Evolutionary conservation across 92 coral and sea anemone genomes (phyloP).

Genomic region (Bergia sp.): DNA sequence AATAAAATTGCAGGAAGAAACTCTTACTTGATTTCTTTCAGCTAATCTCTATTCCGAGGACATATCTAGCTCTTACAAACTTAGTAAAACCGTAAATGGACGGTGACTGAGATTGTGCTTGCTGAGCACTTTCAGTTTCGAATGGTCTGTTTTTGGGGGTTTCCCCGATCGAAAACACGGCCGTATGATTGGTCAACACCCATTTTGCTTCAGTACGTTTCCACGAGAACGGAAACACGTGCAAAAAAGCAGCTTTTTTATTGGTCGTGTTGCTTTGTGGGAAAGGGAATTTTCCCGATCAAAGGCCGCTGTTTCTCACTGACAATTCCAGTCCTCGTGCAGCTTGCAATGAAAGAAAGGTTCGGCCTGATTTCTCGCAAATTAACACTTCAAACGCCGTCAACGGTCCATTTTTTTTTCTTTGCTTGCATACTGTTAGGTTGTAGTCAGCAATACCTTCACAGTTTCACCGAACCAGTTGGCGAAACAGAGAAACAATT

Average conservation of each 20-base stretch:
- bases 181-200: neutral
- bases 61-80: neutral
- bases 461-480: neutral
- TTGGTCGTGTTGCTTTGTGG: constrained; percentile 10
- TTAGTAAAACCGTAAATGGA: neutral
- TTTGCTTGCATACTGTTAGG: neutral
- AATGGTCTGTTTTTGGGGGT: neutral
- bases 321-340: too few relatives aligned
- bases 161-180: neutral
- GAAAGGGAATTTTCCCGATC: constrained; percentile 21
- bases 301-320: too few relatives aligned
- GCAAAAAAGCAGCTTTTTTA: neutral
- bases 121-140: constrained; percentile 15
- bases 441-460: neutral
- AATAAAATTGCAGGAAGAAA: neutral
- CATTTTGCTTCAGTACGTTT: neutral
- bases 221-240: neutral
- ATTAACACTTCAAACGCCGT: neutral
- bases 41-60: neutral
- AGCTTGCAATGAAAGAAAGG: too few relatives aligned
- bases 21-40: constrained; percentile 9
- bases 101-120: neutral
- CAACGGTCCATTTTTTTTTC: neutral
- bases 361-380: too few relatives aligned
- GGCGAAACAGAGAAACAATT: too few relatives aligned